Evolutionary conservation across 2,797 vertebrate genomes (phyloP).

Genomic region (Mus caroli): DNA sequence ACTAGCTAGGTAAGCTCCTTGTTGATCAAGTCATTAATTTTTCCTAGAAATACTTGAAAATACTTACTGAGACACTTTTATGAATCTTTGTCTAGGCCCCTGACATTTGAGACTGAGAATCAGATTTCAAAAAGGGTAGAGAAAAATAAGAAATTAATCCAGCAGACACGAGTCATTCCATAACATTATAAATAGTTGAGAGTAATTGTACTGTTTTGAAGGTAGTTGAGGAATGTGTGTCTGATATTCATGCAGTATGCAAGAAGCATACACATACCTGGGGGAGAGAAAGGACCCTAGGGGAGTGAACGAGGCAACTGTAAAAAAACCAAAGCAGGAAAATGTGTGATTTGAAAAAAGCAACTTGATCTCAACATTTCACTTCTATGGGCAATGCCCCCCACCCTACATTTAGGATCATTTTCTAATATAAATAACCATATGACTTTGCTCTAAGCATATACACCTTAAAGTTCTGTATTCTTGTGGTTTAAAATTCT

Average conservation of each 20-base stretch:
- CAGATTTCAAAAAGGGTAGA: background rate
- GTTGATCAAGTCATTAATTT: background rate
- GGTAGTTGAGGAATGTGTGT: background rate
- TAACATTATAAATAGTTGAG: conserved; percentile 55
- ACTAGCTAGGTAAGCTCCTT: background rate
- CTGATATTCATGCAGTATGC: conserved; percentile 8
- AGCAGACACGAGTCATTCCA: background rate
- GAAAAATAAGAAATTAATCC: conserved; percentile 29
- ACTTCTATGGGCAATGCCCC: background rate
- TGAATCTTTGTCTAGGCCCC: background rate
- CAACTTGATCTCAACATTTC: background rate
- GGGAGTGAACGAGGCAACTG: background rate
- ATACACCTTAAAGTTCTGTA: background rate
- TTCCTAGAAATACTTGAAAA: conserved; percentile 57
- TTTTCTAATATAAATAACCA: conserved; percentile 50
- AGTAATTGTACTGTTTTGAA: background rate
- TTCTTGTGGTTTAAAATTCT: conserved; percentile 45
- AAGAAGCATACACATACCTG: background rate
- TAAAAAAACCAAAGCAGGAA: conserved; percentile 28
- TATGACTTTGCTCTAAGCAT: conserved; percentile 13
- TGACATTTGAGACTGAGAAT: background rate
- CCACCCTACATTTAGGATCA: conserved; percentile 13
- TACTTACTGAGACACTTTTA: background rate
- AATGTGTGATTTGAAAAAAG: background rate
- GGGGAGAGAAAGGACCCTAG: background rate